These are phyloP conservation scores for Cebidichthys violaceus DNA, from an alignment of 2,113 vertebrate genomes.

Conservation along the genomic window DNA sequence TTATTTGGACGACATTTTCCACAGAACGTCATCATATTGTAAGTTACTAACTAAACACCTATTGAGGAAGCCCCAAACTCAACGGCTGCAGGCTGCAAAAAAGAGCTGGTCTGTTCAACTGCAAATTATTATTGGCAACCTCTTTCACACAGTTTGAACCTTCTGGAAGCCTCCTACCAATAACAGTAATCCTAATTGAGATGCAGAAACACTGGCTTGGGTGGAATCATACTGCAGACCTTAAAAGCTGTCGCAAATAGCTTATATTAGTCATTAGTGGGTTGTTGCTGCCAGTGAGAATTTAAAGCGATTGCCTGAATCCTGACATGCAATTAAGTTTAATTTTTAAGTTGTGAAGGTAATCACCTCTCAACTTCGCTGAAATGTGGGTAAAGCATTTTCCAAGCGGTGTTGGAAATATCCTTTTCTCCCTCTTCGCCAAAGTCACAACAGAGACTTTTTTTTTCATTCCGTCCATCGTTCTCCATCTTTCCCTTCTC, in stretches of 20 bases:
- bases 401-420: constrained; percentile 3
- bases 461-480: constrained; percentile 17
- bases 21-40: background rate
- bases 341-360: constrained; percentile 42
- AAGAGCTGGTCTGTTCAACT: background rate
- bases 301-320: constrained; percentile 45
- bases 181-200: constrained; percentile 38
- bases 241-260: constrained; percentile 14
- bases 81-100: background rate
- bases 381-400: constrained; percentile 31
- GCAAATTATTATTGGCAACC: constrained; percentile 31
- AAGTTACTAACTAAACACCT: background rate
- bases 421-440: background rate
- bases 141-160: background rate
- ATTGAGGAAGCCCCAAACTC: background rate
- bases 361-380: constrained; percentile 30
- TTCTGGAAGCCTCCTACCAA: constrained; percentile 26
- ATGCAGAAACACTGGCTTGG: constrained; percentile 30
- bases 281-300: constrained; percentile 23
- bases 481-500: background rate
- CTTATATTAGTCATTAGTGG: constrained; percentile 15
- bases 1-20: background rate
- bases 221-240: constrained; percentile 1
- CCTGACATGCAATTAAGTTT: constrained; percentile 58
- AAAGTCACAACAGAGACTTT: background rate